Base-by-base conservation (phyloP, 2,888 invertebrate genomes). In the Subacronicta megacephala region DNA sequence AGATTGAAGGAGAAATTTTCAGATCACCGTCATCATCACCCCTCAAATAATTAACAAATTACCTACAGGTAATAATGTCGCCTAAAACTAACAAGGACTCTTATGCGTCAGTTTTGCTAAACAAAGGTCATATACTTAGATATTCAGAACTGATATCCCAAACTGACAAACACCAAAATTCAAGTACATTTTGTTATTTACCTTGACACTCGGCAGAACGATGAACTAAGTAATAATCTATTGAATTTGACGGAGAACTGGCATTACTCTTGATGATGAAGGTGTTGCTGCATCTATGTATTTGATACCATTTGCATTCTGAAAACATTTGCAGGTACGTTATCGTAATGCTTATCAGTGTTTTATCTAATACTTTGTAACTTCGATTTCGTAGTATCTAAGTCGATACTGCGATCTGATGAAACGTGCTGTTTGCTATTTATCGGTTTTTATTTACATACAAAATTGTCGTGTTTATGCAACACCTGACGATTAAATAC, bases 391-490 rank as follows among this genome's bases (percentile, higher is more conserved):
- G 40, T 40, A 43, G 29, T 29, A n/a, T n/a, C n/a, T n/a, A n/a
- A n/a, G n/a, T n/a, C n/a, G n/a, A n/a, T n/a, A 29, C 29, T 20
- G 18, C 16, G 13, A 47, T 58, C 18, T 59, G 29, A 49, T 35
- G 29, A 33, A 40, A 65, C 54, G 66, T 65, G 60, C 43, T 61
- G 45, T 65, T 50, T 50, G 31, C 23, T 36, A 49, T 50, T 37
- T 47, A 31, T 15, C 17, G 15, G n/a, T 5, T 12, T 31, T 20
- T 60, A 61, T 43, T 40, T 46, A 23, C 16, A n/a, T 31, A 45
- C 38, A 7, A 18, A 18, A n/a, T 18, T 17, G 12, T n/a, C 18
- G 18, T 6, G 6, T 7, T 18, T 17, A n/a, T 5, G 37, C 12
- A 12, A 37, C 5, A 35, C 2, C 5, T 26, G 26, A 26, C 26